Evolutionary conservation across 2,888 invertebrate species (phyloP), one percentile per base, ranked within the genome.

Genomic region (Xanthia icteritia): DNA sequence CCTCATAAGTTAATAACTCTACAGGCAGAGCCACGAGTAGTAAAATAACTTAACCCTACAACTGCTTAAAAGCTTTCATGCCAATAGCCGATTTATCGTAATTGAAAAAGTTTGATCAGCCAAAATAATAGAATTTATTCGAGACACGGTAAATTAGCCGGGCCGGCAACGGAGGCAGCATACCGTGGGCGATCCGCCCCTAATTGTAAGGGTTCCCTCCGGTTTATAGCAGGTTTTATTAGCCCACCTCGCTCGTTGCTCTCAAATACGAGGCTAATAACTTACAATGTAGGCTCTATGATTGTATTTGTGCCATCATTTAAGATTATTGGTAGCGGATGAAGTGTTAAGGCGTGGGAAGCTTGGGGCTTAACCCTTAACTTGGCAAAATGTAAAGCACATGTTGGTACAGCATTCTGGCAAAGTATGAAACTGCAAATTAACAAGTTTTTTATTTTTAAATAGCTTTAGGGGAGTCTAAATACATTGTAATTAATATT

Each of bases 201-300:
- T 87, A 88, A 90, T 90, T 86, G 85, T 81, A 66, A 80, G 81
- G 86, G 80, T 85, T 88, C 87, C 75, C 82, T 81, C 76, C 78
- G 84, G 86, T 90, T 91, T 91, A 92, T 88, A 87, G 85, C 86
- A 83, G 86, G 80, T 89, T 91, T 91, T 90, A 91, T 89, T 81
- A 75, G 85, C 78, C 85, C 83, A 80, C 75, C 79, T 83, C 82
- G 81, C 80, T 86, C 84, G 89, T 89, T 89, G 39, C 66, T 66
- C 76, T 66, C 48, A 70, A 86, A 79, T 60, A 71, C 61, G 69
- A 31, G 51, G 27, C 31, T 72, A 75, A 86, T 73, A 70, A 73
- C 74, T 48, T 31, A 42, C 66, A 69, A 45, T 68, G 48, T 56
- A 6, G 31, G 42, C 20, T 48, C 23, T 76, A 69, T 42, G 51